Evolutionary conservation across 2,888 invertebrate genomes (phyloP), one percentile per base, ranked within the genome.

Genomic region (Strigamia crassipes): DNA sequence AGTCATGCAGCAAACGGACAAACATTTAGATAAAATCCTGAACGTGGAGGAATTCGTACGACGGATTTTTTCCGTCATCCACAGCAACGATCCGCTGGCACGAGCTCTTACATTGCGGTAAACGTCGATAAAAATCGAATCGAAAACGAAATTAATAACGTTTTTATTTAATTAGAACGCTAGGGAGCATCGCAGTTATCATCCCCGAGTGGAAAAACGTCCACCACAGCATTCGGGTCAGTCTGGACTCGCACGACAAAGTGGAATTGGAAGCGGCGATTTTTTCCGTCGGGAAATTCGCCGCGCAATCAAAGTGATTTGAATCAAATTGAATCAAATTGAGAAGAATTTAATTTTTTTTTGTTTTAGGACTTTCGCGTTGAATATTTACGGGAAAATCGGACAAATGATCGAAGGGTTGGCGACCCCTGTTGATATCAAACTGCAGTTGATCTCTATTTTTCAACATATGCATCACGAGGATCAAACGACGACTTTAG

Each of bases 261-360:
- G 96, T 96, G 0, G 99, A 99, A 89, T 96, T 98, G 41, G 94
- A 96, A 87, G 97, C 97, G 78, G 97, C 98, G 13, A 96, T 98
- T 84, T 95, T 94, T 90, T 97, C 97, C 41, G 96, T 97, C 78
- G 93, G 94, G 82, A 94, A 94, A 89, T 98, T 98, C 91, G 96
- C 97, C 34, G 94, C 95, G 18, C 94, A 96, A 87, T 98, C 97
- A 0, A 95, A 94, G 94, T 94, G 90, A 88, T 66, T 66, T n/a
- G n/a, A n/a, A n/a, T n/a, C n/a, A 56, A 56, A 56, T 56, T 56
- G 8, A 56, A 56, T 5, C 8, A 21, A 18, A 34, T 5, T 34
- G 6, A 5, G 6, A 27, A 13, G 4, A 5, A 38, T 9, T 5
- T 38, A n/a, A n/a, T 10, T 42, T 79, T 18, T 56, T n/a, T 23